These are phyloP conservation scores for Antheraea pernyi DNA, from an alignment of 1,140 invertebrate genomes.

Conservation along the genomic window DNA sequence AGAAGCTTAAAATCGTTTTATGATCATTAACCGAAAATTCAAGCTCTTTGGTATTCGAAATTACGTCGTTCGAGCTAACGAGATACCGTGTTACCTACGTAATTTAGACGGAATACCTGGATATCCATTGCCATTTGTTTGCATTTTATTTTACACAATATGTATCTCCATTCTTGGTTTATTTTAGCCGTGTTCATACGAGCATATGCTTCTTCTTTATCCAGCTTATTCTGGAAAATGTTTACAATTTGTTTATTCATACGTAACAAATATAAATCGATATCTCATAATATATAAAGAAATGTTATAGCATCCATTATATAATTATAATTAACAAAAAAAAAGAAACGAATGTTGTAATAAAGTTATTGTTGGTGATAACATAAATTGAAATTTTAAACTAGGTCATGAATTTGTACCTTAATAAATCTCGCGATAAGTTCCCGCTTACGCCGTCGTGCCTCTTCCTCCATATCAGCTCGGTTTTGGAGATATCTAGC, in stretches of 20 bases:
- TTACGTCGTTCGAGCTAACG: too few relatives aligned
- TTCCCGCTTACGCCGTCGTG: conserved; percentile 86
- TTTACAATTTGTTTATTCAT: too few relatives aligned
- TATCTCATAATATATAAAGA: too few relatives aligned
- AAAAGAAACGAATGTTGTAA: too few relatives aligned
- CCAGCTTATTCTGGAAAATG: conserved; percentile 85
- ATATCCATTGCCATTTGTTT: conserved; percentile 85
- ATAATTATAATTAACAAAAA: too few relatives aligned
- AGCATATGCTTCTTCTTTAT: conserved; percentile 87
- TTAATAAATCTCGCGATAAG: conserved; percentile 88
- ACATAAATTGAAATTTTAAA: background rate
- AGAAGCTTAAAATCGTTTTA: too few relatives aligned
- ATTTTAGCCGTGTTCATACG: conserved; percentile 90
- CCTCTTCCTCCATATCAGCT: conserved; percentile 89
- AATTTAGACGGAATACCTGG: conserved; percentile 59
- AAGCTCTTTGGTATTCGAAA: too few relatives aligned
- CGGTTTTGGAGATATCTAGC: conserved; percentile 88
- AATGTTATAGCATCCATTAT: too few relatives aligned
- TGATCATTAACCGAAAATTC: too few relatives aligned
- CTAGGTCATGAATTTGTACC: conserved; percentile 67
- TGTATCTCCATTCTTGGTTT: conserved; percentile 89
- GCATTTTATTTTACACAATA: conserved; percentile 86
- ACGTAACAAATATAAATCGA: too few relatives aligned
- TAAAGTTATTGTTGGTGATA: too few relatives aligned
- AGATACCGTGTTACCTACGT: too few relatives aligned